Evolutionary conservation across 2,797 vertebrate genomes (phyloP).

Genomic region (Phataginus tetradactyla): DNA sequence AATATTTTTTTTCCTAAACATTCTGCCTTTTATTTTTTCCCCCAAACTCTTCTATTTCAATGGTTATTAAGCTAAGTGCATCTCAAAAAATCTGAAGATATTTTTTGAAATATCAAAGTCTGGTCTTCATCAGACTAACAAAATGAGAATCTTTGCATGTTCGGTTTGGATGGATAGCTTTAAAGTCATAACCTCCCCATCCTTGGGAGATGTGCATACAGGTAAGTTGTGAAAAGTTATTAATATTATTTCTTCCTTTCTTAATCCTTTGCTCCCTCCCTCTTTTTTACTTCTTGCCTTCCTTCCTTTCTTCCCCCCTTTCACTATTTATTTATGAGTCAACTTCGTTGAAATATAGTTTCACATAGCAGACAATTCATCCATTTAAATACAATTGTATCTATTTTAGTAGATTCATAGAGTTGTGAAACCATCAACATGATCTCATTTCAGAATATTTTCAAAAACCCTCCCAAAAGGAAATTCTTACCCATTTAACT

Average conservation of each 20-base stretch:
- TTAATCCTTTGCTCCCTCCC: not conserved
- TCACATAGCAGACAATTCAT: not conserved
- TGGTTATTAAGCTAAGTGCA: not conserved
- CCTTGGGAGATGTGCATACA: not conserved
- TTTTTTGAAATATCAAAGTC: not conserved
- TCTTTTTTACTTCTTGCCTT: not conserved
- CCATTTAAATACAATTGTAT: not conserved
- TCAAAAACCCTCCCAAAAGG: not conserved
- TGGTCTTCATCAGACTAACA: not conserved
- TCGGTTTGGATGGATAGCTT: not conserved
- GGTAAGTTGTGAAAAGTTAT: not conserved
- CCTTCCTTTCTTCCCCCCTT: not conserved
- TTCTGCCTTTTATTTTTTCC: not conserved
- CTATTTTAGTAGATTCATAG: not conserved
- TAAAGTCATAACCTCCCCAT: not conserved
- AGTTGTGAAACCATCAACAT: not conserved
- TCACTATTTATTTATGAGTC: not conserved
- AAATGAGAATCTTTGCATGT: not conserved
- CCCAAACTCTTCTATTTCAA: not conserved
- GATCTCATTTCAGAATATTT: constrained; percentile 1
- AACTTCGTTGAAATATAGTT: not conserved
- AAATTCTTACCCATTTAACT: not conserved
- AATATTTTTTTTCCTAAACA: not conserved
- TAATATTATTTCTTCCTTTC: not conserved
- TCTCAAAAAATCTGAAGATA: not conserved